These are phyloP conservation scores for Podarcis raffonei DNA, from an alignment of 2,113 vertebrate species.

Conservation along the genomic window DNA sequence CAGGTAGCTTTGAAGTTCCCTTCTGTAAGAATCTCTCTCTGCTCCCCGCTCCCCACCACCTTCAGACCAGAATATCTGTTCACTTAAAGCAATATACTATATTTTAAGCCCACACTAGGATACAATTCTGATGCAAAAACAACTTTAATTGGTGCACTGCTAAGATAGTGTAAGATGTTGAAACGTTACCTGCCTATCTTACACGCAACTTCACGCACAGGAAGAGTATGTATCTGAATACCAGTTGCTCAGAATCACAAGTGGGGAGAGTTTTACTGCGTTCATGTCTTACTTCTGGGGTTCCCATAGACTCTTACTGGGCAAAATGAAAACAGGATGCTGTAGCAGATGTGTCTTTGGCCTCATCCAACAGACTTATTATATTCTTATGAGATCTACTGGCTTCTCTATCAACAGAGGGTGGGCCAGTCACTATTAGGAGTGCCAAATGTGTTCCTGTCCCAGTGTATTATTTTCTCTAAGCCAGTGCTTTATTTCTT, in stretches of 20 bases:
- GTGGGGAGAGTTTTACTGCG: too few relatives aligned
- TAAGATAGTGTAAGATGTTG: not conserved
- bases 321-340: too few relatives aligned
- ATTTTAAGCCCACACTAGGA: conserved; percentile 24
- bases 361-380: too few relatives aligned
- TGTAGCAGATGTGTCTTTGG: too few relatives aligned
- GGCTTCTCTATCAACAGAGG: not conserved
- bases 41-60: not conserved
- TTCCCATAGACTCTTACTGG: too few relatives aligned
- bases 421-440: not conserved
- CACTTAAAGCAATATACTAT: conserved; percentile 11
- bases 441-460: not conserved
- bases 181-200: not conserved
- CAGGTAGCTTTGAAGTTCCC: conserved; percentile 15
- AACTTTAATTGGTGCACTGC: not conserved
- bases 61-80: conserved; percentile 17
- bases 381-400: not conserved
- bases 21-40: conserved; percentile 19
- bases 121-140: not conserved
- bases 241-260: too few relatives aligned
- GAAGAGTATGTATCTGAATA: not conserved
- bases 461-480: not conserved
- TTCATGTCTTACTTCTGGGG: too few relatives aligned
- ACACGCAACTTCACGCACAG: not conserved
- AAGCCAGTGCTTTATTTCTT: not conserved